Evolutionary conservation across 1,140 invertebrate genomes (phyloP).

Genomic region (Pseudomyrmex concolor): DNA sequence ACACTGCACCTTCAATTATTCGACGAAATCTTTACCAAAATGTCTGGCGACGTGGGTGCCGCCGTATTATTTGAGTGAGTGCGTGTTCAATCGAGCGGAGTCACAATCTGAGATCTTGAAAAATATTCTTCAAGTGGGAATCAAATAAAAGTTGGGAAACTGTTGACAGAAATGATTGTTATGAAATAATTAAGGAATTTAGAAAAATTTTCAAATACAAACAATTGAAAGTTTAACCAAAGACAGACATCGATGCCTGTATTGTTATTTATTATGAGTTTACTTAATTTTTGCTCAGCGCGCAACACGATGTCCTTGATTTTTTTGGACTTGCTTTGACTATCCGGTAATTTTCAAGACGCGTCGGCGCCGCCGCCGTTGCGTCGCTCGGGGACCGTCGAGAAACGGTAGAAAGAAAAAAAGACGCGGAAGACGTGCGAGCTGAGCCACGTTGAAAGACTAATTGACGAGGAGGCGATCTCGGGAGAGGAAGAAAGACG

Average conservation of each 20-base stretch:
- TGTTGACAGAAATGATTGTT: not conserved
- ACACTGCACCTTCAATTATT: conserved; percentile 45
- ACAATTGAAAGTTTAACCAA: too few relatives aligned
- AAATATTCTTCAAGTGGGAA: too few relatives aligned
- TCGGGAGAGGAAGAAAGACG: conserved; percentile 7
- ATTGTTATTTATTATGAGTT: not conserved
- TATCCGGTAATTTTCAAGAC: not conserved
- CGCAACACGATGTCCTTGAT: not conserved
- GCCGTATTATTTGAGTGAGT: not conserved
- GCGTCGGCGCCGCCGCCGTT: not conserved
- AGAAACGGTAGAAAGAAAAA: conserved; percentile 45
- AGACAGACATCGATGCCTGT: not conserved
- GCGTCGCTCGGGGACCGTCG: conserved; percentile 18
- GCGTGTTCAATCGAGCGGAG: too few relatives aligned
- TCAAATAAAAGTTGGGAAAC: too few relatives aligned
- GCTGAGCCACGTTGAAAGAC: conserved; percentile 67
- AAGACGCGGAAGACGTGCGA: conserved; percentile 34
- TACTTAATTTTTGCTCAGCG: not conserved
- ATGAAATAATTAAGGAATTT: conserved; percentile 11
- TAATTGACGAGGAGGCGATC: conserved; percentile 73
- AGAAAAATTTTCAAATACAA: too few relatives aligned
- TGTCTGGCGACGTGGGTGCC: not conserved
- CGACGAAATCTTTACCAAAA: conserved; percentile 51
- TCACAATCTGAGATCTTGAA: too few relatives aligned
- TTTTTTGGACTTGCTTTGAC: not conserved